Evolutionary conservation across 2,888 invertebrate species (phyloP).

Genomic region (Lomographa bimaculata): DNA sequence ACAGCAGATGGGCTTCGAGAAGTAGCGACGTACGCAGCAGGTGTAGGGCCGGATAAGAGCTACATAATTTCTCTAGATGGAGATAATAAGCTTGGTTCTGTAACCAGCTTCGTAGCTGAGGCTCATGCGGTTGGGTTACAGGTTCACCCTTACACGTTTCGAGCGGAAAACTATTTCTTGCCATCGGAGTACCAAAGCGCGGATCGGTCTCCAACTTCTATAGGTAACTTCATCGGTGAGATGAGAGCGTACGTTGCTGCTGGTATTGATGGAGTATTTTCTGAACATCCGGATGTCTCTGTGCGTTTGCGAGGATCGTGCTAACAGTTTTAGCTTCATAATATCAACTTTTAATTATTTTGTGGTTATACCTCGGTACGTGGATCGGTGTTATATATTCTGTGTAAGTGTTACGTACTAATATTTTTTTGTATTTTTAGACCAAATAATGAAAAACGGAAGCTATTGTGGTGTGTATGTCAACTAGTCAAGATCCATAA

Average conservation of each 20-base stretch:
- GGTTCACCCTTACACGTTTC: slow-evolving; percentile 72
- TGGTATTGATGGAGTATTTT: slow-evolving; percentile 70
- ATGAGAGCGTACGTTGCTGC: slow-evolving; percentile 56
- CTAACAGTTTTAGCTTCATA: too few species aligned
- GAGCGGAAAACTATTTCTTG: slow-evolving; percentile 25
- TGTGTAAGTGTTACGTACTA: too few species aligned
- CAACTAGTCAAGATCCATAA: too few species aligned
- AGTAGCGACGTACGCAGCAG: slow-evolving; percentile 66
- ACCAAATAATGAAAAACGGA: too few species aligned
- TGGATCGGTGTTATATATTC: too few species aligned
- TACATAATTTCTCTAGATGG: slow-evolving; percentile 66
- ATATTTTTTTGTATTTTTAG: too few species aligned
- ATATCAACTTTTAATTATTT: too few species aligned
- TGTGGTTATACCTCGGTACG: too few species aligned
- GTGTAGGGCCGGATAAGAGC: slow-evolving; percentile 69
- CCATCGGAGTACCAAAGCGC: slow-evolving; percentile 18
- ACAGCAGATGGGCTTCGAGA: slow-evolving; percentile 60
- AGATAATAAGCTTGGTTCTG: slow-evolving; percentile 48
- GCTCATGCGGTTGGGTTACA: slow-evolving; percentile 64
- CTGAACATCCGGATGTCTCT: slow-evolving; percentile 68
- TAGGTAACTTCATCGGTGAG: slow-evolving; percentile 62
- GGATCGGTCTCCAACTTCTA: slow-evolving; percentile 32
- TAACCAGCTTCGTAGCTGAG: slow-evolving; percentile 60
- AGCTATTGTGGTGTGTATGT: too few species aligned
- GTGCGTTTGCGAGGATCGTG: slow-evolving; percentile 40